phyloP scores from a whole-genome alignment of 2,797 vertebrate genomes.

The Alauda arvensis region DNA sequence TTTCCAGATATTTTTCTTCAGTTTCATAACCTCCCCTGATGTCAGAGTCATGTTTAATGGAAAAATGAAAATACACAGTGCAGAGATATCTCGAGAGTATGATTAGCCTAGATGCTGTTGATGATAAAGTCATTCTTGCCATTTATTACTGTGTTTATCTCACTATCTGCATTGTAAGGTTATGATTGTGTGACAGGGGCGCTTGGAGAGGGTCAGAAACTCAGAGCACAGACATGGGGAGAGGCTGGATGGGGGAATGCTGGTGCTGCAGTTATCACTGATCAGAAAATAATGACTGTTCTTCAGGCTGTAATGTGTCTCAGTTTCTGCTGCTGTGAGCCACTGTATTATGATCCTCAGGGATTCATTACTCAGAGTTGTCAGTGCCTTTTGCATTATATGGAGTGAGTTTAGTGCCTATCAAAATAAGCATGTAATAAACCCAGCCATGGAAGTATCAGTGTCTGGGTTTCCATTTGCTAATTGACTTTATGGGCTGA shows the following conservation, averaged over 20 bases:
- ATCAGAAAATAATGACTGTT: neutral
- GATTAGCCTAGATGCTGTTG: constrained; percentile 4
- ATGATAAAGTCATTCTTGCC: neutral
- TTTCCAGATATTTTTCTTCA: neutral
- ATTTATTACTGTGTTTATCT: constrained; percentile 23
- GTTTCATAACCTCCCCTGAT: neutral
- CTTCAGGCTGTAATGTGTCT: neutral
- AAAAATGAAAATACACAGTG: neutral
- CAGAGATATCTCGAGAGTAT: neutral
- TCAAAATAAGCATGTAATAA: neutral
- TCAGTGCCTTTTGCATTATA: neutral
- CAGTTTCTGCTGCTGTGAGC: neutral
- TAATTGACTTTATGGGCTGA: neutral
- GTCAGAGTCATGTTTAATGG: constrained; percentile 12
- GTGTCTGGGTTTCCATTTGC: neutral
- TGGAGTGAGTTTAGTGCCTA: neutral
- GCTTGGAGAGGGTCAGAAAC: neutral
- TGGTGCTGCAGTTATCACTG: neutral
- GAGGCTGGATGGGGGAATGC: neutral
- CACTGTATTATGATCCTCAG: neutral
- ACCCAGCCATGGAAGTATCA: neutral
- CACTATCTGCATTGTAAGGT: neutral
- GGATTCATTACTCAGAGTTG: neutral
- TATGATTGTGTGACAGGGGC: neutral
- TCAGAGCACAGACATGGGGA: neutral